These are phyloP conservation scores for Motacilla tschutschensis DNA, from an alignment of 2,113 vertebrate genomes.

Conservation along the genomic window DNA sequence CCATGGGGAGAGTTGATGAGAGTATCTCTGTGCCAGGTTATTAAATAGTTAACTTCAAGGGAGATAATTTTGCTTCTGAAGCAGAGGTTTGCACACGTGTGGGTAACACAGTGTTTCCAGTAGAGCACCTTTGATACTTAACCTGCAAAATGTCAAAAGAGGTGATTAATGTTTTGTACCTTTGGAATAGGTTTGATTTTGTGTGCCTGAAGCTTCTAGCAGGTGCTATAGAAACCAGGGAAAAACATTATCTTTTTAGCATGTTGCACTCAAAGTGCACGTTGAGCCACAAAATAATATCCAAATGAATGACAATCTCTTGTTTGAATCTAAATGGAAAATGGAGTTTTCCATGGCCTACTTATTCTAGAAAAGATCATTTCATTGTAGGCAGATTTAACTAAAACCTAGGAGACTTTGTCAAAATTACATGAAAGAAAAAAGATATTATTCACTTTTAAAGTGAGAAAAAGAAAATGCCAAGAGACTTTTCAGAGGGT, in stretches of 20 bases:
- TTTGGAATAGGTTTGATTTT: conserved; percentile 14
- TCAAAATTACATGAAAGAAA: background rate
- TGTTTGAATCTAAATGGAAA: background rate
- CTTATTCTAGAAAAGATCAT: background rate
- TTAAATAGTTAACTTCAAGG: conserved; percentile 13
- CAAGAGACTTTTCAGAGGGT: background rate
- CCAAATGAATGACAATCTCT: background rate
- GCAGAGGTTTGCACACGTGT: background rate
- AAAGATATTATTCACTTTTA: background rate
- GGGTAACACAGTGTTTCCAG: background rate
- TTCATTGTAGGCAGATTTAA: background rate
- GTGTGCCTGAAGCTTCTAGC: background rate
- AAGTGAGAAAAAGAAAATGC: background rate
- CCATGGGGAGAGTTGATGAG: background rate
- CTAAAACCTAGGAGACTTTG: background rate
- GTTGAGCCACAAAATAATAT: background rate
- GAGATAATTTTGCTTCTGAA: background rate
- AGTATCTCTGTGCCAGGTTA: background rate
- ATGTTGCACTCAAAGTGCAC: background rate
- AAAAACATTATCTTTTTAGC: background rate
- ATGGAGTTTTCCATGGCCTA: background rate
- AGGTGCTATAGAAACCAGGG: background rate
- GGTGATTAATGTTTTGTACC: conserved; percentile 29
- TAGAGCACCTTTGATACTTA: background rate
- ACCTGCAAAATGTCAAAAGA: conserved; percentile 3